Evolutionary conservation across 2,888 invertebrate genomes (phyloP).

Genomic region (Mythimna vitellina): DNA sequence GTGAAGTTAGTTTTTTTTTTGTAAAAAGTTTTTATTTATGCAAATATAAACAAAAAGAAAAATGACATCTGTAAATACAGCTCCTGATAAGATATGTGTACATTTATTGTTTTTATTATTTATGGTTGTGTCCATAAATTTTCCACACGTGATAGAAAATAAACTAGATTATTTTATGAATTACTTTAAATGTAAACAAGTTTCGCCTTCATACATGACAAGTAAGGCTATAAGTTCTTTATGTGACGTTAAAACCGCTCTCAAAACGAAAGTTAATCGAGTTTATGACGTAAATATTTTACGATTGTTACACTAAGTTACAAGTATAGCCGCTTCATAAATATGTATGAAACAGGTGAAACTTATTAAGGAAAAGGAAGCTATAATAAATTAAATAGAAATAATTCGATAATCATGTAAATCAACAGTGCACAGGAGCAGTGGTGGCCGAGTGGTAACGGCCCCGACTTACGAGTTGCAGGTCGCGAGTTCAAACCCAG

Average conservation of each 20-base stretch:
- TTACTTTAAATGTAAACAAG: slow-evolving; percentile 9
- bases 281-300: slow-evolving; percentile 43
- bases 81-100: background rate
- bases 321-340: slow-evolving; percentile 19
- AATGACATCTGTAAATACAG: background rate
- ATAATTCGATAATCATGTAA: slow-evolving; percentile 15
- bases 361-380: slow-evolving; percentile 35
- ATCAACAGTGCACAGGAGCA: too few relatives aligned
- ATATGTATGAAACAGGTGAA: slow-evolving; percentile 52
- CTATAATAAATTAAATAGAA: background rate
- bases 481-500: too few relatives aligned
- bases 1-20: too few relatives aligned
- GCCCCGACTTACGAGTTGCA: too few relatives aligned
- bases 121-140: background rate
- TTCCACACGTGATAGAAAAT: slow-evolving; percentile 13
- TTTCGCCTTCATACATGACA: slow-evolving; percentile 1
- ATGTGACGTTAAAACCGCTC: slow-evolving; percentile 11
- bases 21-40: too few relatives aligned
- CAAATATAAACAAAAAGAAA: background rate
- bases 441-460: too few relatives aligned
- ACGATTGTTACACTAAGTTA: slow-evolving; percentile 15
- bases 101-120: background rate
- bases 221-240: slow-evolving; percentile 2
- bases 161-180: slow-evolving; percentile 27
- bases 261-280: slow-evolving; percentile 41